A percentile compares a stretch with the other conserved stretches of the same genome.
phyloP scores from a whole-genome alignment of 2,888 invertebrate genomes.

The Apodemia mormo region DNA sequence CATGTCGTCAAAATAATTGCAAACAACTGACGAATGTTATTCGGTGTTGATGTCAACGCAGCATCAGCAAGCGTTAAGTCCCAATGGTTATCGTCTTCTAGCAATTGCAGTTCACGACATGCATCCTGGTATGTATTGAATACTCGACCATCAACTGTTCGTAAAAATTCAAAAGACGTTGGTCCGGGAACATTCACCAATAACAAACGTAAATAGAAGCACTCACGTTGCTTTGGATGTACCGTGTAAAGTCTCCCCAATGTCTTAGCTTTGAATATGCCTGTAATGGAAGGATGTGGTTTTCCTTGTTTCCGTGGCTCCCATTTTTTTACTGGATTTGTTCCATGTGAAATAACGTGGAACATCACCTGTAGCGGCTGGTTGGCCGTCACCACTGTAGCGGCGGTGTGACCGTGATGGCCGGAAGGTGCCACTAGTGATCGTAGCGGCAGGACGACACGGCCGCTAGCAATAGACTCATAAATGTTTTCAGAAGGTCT shows the following conservation, averaged over 20 bases:
- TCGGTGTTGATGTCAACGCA: conserved; percentile 31
- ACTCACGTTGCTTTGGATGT: conserved; percentile 35
- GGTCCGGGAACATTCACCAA: conserved; percentile 35
- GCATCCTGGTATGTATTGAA: conserved; percentile 33
- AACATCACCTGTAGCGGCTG: too few relatives aligned
- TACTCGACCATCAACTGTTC: conserved; percentile 38
- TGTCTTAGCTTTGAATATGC: conserved; percentile 36
- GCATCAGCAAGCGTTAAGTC: conserved; percentile 35
- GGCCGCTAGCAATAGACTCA: too few relatives aligned
- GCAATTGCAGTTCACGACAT: conserved; percentile 34
- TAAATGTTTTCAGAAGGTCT: too few relatives aligned
- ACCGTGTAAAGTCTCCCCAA: conserved; percentile 36
- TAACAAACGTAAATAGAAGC: conserved; percentile 35
- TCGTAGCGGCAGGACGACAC: too few relatives aligned
- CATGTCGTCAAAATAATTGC: conserved; percentile 40
- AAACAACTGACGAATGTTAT: conserved; percentile 34
- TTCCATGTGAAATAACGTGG: conserved; percentile 41
- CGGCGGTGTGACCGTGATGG: too few relatives aligned
- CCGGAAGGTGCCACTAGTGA: too few relatives aligned
- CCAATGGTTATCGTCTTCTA: conserved; percentile 32
- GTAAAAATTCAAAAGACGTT: conserved; percentile 35
- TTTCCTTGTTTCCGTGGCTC: conserved; percentile 34
- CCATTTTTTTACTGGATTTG: conserved; percentile 35
- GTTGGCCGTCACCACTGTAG: too few relatives aligned
- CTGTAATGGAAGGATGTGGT: conserved; percentile 35